Evolutionary conservation across 2,113 vertebrate genomes (phyloP).

Genomic region (Psettodes erumei): DNA sequence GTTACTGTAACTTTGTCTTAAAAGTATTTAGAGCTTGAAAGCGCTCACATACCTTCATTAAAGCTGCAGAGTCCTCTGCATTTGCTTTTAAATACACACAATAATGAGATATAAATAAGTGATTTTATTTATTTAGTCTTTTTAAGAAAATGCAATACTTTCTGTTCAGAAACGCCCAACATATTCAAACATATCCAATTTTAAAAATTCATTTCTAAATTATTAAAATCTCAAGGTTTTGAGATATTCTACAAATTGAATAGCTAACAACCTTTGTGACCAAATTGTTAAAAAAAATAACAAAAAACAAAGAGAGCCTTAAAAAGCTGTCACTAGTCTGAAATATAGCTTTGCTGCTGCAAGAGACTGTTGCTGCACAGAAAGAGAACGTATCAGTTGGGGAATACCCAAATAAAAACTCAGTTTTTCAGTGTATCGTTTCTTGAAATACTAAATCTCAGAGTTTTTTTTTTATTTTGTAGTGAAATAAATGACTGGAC

Average conservation of each 20-base stretch:
- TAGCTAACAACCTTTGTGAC: neutral
- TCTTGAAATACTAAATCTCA: neutral
- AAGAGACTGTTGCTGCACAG: neutral
- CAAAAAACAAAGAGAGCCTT: neutral
- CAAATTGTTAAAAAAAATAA: neutral
- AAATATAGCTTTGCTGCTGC: neutral
- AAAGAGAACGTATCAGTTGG: neutral
- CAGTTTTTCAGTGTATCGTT: neutral
- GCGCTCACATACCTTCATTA: neutral
- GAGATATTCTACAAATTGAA: conserved; percentile 6
- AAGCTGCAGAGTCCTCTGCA: neutral
- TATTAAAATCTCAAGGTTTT: neutral
- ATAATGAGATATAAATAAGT: neutral
- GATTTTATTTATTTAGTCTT: neutral
- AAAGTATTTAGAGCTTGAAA: neutral
- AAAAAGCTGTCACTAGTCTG: neutral
- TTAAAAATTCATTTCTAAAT: no score
- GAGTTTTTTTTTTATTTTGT: conserved; percentile 21
- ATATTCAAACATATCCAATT: no score
- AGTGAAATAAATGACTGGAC: conserved; percentile 12
- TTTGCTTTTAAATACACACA: neutral
- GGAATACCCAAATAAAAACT: neutral
- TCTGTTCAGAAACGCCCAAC: no score
- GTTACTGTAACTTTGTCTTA: neutral
- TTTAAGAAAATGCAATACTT: neutral